Evolutionary conservation across 37 sponge, comb jelly and placozoan genomes (phyloP).

Genomic region (Haliclona indistincta): DNA sequence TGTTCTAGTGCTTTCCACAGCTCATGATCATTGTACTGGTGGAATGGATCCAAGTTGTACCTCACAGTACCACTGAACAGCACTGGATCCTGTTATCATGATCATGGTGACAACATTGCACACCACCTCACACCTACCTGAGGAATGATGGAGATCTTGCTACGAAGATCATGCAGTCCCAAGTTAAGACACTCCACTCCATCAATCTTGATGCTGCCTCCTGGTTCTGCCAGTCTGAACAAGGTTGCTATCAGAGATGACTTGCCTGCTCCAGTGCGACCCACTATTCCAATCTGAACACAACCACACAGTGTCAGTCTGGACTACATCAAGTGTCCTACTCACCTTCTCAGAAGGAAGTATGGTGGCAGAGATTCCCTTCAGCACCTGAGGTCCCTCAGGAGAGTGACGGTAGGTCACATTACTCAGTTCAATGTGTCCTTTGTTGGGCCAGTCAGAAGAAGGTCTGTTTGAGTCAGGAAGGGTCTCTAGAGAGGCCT

Average conservation of each 20-base stretch:
- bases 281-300: conserved; percentile 89
- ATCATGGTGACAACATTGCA: too few species aligned
- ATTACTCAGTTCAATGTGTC: conserved; percentile 35
- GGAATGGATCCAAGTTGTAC: too few species aligned
- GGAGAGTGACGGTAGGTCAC: conserved; percentile 43
- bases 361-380: conserved; percentile 50
- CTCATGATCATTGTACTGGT: too few species aligned
- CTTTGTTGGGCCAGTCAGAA: conserved; percentile 62
- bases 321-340: too few species aligned
- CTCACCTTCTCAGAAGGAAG: conserved; percentile 64
- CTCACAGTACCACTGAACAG: too few species aligned
- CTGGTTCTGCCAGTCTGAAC: conserved; percentile 88
- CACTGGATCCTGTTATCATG: too few species aligned
- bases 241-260: conserved; percentile 82
- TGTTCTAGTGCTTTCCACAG: too few species aligned
- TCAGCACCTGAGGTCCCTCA: conserved; percentile 50
- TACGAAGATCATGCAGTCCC: conserved; percentile 80
- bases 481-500: not conserved
- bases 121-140: too few species aligned
- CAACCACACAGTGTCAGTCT: too few species aligned
- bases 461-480: conserved; percentile 43
- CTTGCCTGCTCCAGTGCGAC: conserved; percentile 95
- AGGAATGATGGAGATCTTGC: conserved; percentile 88
- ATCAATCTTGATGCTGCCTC: conserved; percentile 77
- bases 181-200: conserved; percentile 66